Conservation (phyloP, 2,797 vertebrate species). For the Crax fasciolata region DNA sequence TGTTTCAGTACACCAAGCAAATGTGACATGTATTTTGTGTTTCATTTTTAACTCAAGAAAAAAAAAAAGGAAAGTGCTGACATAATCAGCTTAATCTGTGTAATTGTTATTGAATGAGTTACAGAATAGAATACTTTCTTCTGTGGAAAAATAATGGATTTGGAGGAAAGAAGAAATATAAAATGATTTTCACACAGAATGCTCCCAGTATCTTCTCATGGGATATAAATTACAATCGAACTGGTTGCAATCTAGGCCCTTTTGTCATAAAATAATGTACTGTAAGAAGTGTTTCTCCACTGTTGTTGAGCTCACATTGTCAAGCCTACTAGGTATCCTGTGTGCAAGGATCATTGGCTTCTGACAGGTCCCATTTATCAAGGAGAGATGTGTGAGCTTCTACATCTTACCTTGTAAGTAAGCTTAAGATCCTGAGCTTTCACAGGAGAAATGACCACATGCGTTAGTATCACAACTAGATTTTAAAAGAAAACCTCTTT, state of each 20-base stretch:
- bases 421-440: neutral
- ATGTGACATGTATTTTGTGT: neutral
- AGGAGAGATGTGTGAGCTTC: neutral
- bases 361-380: conserved; percentile 22
- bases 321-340: neutral
- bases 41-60: conserved; percentile 7
- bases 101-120: neutral
- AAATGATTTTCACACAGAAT: neutral
- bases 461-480: neutral
- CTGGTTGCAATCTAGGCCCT: neutral
- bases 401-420: neutral
- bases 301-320: neutral
- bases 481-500: neutral
- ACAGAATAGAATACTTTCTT: neutral
- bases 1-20: neutral
- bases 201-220: neutral
- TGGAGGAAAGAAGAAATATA: neutral
- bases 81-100: neutral
- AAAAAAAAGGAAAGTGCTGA: neutral
- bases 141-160: neutral
- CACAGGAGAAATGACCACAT: neutral
- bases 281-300: neutral
- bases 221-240: neutral
- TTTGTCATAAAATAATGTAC: neutral
- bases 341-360: neutral